Percentiles rank a stretch among this genome's conserved stretches.
These are phyloP conservation scores for Percina caprodes DNA, from an alignment of 2,113 vertebrate genomes.

Conservation along the genomic window DNA sequence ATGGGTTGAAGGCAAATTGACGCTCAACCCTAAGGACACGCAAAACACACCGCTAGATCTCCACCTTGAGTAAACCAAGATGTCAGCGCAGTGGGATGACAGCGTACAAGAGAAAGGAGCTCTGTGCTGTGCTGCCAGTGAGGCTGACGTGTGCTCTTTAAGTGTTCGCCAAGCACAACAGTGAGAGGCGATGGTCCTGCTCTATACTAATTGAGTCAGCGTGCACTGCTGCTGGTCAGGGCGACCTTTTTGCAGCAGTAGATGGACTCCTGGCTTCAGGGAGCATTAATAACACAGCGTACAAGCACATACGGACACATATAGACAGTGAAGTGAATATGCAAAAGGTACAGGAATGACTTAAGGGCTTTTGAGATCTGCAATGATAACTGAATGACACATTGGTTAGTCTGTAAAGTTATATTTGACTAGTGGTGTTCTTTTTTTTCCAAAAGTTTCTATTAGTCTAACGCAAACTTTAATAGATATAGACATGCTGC, in stretches of 20 bases:
- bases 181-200: constrained; percentile 65
- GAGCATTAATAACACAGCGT: constrained; percentile 70
- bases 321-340: background rate
- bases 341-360: constrained; percentile 10
- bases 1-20: constrained; percentile 2
- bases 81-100: constrained; percentile 67
- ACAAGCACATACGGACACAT: constrained; percentile 41
- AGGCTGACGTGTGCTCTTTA: constrained; percentile 74
- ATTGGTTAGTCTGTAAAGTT: background rate
- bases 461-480: background rate
- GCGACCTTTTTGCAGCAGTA: constrained; percentile 60
- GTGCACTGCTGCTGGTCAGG: constrained; percentile 66
- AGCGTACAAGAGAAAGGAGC: constrained; percentile 70
- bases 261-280: constrained; percentile 66
- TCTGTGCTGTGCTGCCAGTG: constrained; percentile 68
- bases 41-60: constrained; percentile 38
- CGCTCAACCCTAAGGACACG: constrained; percentile 13
- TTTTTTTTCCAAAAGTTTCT: background rate
- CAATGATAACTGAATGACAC: background rate
- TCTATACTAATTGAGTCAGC: constrained; percentile 82
- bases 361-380: constrained; percentile 3
- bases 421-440: background rate
- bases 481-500: background rate
- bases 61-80: constrained; percentile 76
- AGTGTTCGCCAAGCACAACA: constrained; percentile 81